Conservation (phyloP, 2,113 vertebrate species). For the Saguinus imperator region DNA sequence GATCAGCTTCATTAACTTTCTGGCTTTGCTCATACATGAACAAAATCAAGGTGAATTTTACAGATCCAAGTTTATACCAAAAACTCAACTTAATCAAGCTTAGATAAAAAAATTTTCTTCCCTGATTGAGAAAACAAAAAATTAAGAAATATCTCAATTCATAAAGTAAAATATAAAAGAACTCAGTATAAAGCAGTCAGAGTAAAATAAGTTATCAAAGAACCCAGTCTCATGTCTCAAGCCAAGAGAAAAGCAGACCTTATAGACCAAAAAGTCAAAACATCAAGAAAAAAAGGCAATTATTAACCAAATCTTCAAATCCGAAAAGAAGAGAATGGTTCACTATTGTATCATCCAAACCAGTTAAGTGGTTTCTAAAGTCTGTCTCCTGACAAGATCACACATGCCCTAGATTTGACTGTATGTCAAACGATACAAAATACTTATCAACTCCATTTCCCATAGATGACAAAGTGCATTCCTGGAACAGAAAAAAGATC, state of each 20-base stretch:
- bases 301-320: background rate
- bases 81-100: background rate
- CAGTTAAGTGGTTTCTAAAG: background rate
- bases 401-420: background rate
- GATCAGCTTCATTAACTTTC: constrained; percentile 9
- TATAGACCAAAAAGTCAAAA: background rate
- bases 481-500: background rate
- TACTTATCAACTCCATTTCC: background rate
- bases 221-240: background rate
- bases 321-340: background rate
- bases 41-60: background rate
- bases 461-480: background rate
- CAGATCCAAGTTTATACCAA: background rate
- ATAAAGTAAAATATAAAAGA: background rate
- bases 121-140: constrained; percentile 4
- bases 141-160: background rate
- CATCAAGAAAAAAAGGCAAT: background rate
- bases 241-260: constrained; percentile 20
- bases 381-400: background rate
- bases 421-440: background rate
- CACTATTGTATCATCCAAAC: background rate
- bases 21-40: background rate
- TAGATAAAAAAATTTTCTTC: background rate
- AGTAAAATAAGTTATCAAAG: constrained; percentile 10
- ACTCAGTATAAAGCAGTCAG: background rate